These are phyloP conservation scores for Muntiacus reevesi DNA, from an alignment of 2,113 vertebrate species.

Conservation along the genomic window DNA sequence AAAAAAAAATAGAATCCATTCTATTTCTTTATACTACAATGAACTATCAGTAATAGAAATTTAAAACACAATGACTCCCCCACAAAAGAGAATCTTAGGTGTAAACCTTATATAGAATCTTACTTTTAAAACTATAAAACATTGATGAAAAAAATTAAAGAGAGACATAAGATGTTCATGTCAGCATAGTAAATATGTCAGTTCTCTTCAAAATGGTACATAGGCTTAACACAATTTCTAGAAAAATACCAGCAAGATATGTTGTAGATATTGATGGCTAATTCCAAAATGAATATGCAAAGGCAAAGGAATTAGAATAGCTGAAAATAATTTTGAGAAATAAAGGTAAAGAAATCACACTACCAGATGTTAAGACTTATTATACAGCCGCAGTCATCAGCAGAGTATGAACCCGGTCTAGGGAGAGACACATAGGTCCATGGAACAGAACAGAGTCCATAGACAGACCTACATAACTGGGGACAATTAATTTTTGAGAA, in stretches of 20 bases:
- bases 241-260: background rate
- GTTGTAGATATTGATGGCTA: background rate
- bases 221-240: background rate
- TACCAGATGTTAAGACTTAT: background rate
- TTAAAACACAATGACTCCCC: background rate
- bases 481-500: background rate
- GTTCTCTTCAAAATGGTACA: background rate
- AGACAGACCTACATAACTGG: background rate
- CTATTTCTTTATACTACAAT: background rate
- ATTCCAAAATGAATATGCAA: background rate
- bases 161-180: background rate
- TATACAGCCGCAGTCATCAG: background rate
- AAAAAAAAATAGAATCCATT: background rate
- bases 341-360: background rate
- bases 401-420: background rate
- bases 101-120: background rate
- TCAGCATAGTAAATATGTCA: background rate
- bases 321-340: background rate
- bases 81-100: background rate
- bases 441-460: background rate
- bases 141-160: background rate
- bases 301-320: background rate
- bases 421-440: background rate
- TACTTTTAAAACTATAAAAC: background rate
- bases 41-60: background rate